Conservation (phyloP, 2,797 vertebrate species). For the Tiaroga cobitis region DNA sequence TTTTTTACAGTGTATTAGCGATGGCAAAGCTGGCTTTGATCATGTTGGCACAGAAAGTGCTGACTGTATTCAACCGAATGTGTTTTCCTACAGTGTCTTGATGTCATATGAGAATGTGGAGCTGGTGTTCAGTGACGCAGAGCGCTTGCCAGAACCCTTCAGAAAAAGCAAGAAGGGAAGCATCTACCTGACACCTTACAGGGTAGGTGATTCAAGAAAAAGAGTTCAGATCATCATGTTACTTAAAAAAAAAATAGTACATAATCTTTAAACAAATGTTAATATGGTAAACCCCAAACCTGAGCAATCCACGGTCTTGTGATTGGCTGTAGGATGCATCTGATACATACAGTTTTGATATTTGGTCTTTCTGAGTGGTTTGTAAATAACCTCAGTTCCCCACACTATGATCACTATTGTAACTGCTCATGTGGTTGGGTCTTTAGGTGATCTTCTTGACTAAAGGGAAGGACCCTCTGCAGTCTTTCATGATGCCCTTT, state of each 20-base stretch:
- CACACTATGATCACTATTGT: background rate
- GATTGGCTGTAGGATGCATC: background rate
- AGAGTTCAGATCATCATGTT: background rate
- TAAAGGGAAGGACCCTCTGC: conserved; percentile 88
- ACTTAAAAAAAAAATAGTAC: too few relatives aligned
- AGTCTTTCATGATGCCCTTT: conserved; percentile 98
- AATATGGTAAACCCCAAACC: background rate
- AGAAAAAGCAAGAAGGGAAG: conserved; percentile 94
- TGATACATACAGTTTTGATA: background rate
- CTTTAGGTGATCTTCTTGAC: conserved; percentile 92
- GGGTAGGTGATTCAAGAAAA: conserved; percentile 78
- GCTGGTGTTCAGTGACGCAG: conserved; percentile 88
- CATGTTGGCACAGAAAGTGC: conserved; percentile 1
- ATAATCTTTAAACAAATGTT: too few relatives aligned
- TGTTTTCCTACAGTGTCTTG: conserved; percentile 78
- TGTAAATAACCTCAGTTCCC: background rate
- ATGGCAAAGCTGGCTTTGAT: background rate
- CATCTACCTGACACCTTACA: conserved; percentile 91
- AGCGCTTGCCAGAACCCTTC: conserved; percentile 88
- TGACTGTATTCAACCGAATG: background rate
- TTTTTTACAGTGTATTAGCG: background rate
- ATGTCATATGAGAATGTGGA: conserved; percentile 95
- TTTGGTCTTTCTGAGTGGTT: background rate
- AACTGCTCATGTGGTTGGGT: background rate
- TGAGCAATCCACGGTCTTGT: background rate